These are phyloP conservation scores for Cheilosia urbana DNA, from an alignment of 2,888 invertebrate genomes.

Conservation along the genomic window DNA sequence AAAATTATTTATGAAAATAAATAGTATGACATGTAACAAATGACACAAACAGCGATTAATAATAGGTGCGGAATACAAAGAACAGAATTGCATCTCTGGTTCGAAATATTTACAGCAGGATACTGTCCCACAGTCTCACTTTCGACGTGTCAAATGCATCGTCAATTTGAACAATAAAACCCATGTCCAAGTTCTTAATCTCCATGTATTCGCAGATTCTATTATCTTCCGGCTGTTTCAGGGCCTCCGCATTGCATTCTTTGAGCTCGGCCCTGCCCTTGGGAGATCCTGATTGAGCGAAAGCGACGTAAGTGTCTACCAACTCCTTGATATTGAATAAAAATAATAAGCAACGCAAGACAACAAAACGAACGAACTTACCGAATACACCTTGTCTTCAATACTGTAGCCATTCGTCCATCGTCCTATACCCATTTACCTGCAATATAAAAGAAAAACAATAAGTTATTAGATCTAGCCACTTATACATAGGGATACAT, in stretches of 20 bases:
- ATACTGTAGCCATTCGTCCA: too few species aligned
- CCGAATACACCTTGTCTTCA: too few species aligned
- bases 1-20: constrained; percentile 42
- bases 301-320: constrained; percentile 84
- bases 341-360: too few species aligned
- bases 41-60: background rate
- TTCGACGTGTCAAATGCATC: constrained; percentile 78
- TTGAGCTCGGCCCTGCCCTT: constrained; percentile 46
- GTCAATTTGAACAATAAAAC: constrained; percentile 76
- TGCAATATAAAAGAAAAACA: too few species aligned
- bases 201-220: constrained; percentile 81
- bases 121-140: constrained; percentile 79
- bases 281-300: constrained; percentile 84
- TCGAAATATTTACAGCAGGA: background rate
- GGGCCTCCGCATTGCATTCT: constrained; percentile 52
- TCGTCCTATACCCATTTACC: too few species aligned
- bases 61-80: background rate
- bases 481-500: too few species aligned
- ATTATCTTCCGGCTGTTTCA: constrained; percentile 74
- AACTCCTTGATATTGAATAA: constrained; percentile 81
- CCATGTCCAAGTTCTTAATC: constrained; percentile 77
- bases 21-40: constrained; percentile 23
- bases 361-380: too few species aligned
- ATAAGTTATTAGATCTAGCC: too few species aligned
- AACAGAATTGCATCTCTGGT: background rate